Evolutionary conservation across 2,888 invertebrate species (phyloP).

Genomic region (Holacanthella duospinosa): DNA sequence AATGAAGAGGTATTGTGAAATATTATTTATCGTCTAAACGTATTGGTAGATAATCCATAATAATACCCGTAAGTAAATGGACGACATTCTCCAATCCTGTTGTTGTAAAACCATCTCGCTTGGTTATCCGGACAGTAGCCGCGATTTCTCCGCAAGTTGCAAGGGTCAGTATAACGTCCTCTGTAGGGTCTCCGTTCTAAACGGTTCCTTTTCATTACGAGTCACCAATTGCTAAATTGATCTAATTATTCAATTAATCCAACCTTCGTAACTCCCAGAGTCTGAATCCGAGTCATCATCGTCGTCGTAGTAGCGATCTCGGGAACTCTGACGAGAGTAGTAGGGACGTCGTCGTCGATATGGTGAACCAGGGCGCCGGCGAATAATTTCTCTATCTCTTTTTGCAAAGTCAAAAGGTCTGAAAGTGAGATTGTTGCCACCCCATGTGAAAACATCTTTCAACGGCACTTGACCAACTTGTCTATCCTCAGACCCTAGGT

Average conservation of each 20-base stretch:
- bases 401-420: neutral
- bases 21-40: neutral
- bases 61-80: constrained; percentile 1
- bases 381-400: neutral
- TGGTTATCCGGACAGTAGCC: neutral
- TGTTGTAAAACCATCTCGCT: neutral
- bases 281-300: neutral
- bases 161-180: neutral
- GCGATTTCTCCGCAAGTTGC: neutral
- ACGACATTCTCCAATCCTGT: neutral
- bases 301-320: neutral
- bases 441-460: neutral
- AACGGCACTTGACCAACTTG: neutral
- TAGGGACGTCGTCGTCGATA: neutral
- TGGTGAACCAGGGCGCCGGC: neutral
- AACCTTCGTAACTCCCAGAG: neutral
- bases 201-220: neutral
- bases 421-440: neutral
- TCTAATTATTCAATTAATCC: too few relatives aligned
- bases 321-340: neutral
- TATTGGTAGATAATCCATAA: neutral
- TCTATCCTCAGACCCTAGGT: neutral
- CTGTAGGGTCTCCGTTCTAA: neutral
- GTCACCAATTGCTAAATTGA: too few relatives aligned
- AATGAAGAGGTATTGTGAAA: neutral